phyloP scores from a whole-genome alignment of 1,140 invertebrate genomes.

The Psix sp. region DNA sequence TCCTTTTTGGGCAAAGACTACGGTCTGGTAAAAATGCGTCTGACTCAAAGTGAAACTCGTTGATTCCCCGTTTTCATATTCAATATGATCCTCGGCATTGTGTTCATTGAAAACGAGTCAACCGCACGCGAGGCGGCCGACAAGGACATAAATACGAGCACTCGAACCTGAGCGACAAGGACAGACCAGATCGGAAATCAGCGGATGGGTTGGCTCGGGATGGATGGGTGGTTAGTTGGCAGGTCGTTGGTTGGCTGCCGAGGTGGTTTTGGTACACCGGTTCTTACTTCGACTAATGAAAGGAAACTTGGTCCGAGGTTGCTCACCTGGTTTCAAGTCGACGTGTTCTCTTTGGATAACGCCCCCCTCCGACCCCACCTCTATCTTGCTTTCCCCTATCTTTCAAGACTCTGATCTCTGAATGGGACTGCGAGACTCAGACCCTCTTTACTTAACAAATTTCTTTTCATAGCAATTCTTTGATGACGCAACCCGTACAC shows the following conservation, averaged over 20 bases:
- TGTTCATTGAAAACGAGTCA: conserved; percentile 78
- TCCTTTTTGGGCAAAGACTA: conserved; percentile 50
- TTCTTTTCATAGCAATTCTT: conserved; percentile 53
- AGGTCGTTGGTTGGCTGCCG: conserved; percentile 67
- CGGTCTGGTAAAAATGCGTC: conserved; percentile 49
- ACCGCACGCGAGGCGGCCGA: conserved; percentile 76
- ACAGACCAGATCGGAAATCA: conserved; percentile 68
- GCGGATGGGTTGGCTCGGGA: conserved; percentile 57
- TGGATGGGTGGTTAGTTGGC: conserved; percentile 71
- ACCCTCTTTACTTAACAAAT: conserved; percentile 56
- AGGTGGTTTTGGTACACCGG: conserved; percentile 65
- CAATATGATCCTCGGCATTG: conserved; percentile 76
- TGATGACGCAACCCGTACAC: conserved; percentile 37
- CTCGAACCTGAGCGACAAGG: conserved; percentile 62
- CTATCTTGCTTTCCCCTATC: conserved; percentile 12
- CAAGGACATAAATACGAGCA: conserved; percentile 65
- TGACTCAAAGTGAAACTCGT: conserved; percentile 67
- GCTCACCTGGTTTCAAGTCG: conserved; percentile 72
- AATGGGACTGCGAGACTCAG: conserved; percentile 48
- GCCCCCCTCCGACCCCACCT: conserved; percentile 22
- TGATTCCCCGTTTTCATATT: conserved; percentile 78
- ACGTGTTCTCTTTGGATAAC: conserved; percentile 69
- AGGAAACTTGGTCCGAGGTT: conserved; percentile 73
- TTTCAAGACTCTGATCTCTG: conserved; percentile 49
- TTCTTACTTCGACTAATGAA: conserved; percentile 77